A percentile compares a stretch with the other conserved stretches of the same genome.
Evolutionary conservation across 1,140 invertebrate genomes (phyloP).

Genomic region (Aradophagus sp.): DNA sequence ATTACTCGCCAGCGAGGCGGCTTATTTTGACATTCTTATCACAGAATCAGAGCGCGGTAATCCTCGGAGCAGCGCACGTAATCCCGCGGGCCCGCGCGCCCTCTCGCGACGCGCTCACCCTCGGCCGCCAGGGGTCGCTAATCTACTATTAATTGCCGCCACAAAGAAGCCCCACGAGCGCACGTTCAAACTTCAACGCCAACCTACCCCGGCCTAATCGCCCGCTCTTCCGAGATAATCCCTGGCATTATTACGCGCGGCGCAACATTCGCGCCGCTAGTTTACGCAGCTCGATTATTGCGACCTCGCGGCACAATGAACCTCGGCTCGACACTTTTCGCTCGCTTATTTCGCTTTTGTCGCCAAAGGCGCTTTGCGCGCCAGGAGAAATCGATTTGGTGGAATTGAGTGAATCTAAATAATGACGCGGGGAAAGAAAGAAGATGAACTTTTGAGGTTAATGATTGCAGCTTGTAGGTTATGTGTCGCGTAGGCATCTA

Average conservation of each 20-base stretch:
- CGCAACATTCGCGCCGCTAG: conserved; percentile 41
- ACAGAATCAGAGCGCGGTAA: conserved; percentile 71
- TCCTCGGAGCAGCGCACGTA: conserved; percentile 69
- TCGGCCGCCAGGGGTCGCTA: conserved; percentile 58
- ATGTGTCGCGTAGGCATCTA: no score
- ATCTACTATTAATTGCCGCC: conserved; percentile 74
- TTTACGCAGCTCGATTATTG: no score
- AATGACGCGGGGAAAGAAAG: no score
- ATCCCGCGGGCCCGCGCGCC: conserved; percentile 44
- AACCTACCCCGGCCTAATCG: conserved; percentile 51
- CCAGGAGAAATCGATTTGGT: no score
- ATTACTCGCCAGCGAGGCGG: conserved; percentile 61
- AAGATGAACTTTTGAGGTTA: no score
- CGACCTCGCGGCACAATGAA: no score
- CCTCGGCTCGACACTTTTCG: no score
- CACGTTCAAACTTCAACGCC: conserved; percentile 59
- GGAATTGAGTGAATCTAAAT: no score
- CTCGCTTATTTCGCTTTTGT: conserved; percentile 46
- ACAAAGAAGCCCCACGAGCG: conserved; percentile 68
- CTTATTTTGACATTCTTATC: conserved; percentile 70
- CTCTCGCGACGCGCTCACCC: conserved; percentile 13
- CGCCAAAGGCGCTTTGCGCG: no score
- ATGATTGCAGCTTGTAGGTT: no score
- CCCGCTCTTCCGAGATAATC: conserved; percentile 59
- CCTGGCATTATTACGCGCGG: conserved; percentile 57